Evolutionary conservation across 2,113 vertebrate species (phyloP), one percentile per base, ranked within the genome.

Genomic region (Osmerus eperlanus): DNA sequence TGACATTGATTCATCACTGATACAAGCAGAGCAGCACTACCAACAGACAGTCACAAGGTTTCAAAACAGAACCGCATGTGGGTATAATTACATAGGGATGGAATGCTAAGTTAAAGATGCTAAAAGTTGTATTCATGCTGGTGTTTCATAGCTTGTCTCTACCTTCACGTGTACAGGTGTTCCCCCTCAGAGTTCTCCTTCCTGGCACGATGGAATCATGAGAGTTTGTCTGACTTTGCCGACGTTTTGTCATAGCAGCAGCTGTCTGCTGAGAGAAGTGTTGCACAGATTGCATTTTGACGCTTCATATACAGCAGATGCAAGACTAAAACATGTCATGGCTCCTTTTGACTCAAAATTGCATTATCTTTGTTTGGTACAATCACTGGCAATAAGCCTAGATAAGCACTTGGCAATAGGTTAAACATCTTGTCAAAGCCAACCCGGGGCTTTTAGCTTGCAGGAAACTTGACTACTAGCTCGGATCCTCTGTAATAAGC

Each of bases 71-170:
- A 47, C 41, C 9, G 41, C 8, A 47, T 47, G 41, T 47, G 41
- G 41, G 41, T 47, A 47, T 47, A 12, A 47, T 47, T 12, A 47
- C 41, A 47, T 47, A 47, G 41, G 41, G 7, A 11, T 47, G 41
- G 41, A 47, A 47, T 47, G 41, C 9, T 47, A 36, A 36, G 32
- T 36, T 4, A 36, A 36, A 36, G 4, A 4, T 7, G 32, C 41
- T 66, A 72, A 80, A 65, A 76, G 59, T 67, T 54, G 51, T 53
- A 71, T 70, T 75, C 67, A 47, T 83, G 78, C 25, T 67, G 73
- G 72, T 65, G 64, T 72, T 66, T 28, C 18, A 29, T 62, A 21
- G 29, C 66, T 68, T 74, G 23, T 73, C 36, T 73, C 53, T 51
- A 36, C 61, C 79, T 70, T 72, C 18, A 72, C 73, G 53, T 9